Evolutionary conservation across 2,113 vertebrate genomes (phyloP), one percentile per base, ranked within the genome.

Genomic region (Uropsilus gracilis): DNA sequence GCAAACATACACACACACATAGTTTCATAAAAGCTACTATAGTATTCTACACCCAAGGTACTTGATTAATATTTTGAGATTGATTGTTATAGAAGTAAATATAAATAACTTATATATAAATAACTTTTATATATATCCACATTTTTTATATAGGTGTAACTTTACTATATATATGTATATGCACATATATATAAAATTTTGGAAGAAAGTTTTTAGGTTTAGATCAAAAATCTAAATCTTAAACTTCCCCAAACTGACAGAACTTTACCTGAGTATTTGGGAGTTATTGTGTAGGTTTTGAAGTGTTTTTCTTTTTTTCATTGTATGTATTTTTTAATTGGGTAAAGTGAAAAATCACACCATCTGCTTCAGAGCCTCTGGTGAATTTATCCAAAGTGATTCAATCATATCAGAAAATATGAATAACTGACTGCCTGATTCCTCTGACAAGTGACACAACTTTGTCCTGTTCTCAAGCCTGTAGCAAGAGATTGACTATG

Each of bases 361-460:
- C 78, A 92, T 86, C 92, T 97, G 73, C 48, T 85, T 68, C 81
- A n/a, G 63, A 93, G 39, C 76, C 78, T 83, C 86, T 46, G 37
- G 91, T 90, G 90, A 42, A 80, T 64, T 87, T 86, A 55, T 37
- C 46, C 64, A 69, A 93, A 30, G 48, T 17, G 8, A 90, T 84
- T 93, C 64, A 84, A 93, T 95, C 88, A 66, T 64, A 82, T 76
- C 44, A 95, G 85, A 71, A 44, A 82, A 86, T 90, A 78, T 71
- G 57, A 92, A 63, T 85, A 68, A 77, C 85, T 24, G 18, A 53
- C 37, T 71, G 44, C 14, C 80, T 94, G 90, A 85, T 81, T 88
- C 39, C 64, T 93, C 77, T 94, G 83, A 94, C 94, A 95, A 92
- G 76, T 91, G 86, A 87, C 91, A 89, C n/a, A 20, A 18, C 89